These are phyloP conservation scores for Dromas ardeola DNA, from an alignment of 2,113 vertebrate species.

Conservation along the genomic window DNA sequence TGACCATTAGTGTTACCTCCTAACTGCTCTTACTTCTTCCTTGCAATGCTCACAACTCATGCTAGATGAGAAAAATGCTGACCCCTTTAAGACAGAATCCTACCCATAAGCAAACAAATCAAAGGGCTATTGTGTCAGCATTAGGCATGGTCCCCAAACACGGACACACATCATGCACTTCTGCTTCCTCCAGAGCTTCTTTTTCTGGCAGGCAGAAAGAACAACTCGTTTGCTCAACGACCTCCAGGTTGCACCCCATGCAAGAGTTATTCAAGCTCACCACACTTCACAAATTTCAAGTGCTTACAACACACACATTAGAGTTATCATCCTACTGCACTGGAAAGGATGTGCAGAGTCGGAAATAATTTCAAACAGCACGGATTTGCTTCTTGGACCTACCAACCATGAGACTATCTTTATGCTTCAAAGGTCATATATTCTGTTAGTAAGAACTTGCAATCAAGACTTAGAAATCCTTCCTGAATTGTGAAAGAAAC, in stretches of 20 bases:
- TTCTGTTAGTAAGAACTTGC: neutral
- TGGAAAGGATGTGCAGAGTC: neutral
- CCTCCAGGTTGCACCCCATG: accelerated
- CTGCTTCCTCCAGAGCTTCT: neutral
- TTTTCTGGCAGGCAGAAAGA: neutral
- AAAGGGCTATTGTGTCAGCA: neutral
- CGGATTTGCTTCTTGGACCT: neutral
- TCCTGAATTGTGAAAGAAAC: neutral
- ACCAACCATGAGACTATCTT: neutral
- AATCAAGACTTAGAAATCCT: neutral
- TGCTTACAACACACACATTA: neutral
- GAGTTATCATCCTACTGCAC: neutral
- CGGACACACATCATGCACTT: accelerated
- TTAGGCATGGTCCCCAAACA: neutral
- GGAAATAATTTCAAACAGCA: neutral
- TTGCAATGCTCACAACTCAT: neutral
- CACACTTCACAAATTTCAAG: neutral
- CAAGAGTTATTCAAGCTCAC: neutral
- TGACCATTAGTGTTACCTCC: neutral
- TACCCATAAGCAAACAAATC: neutral
- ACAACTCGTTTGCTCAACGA: accelerated
- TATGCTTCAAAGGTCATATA: neutral
- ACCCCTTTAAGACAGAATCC: neutral
- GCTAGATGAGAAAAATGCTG: neutral
- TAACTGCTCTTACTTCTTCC: neutral